Percentiles rank a stretch among this genome's conserved stretches.
Conservation (phyloP, 2,888 invertebrate species). For the Lissonota sp. region DNA sequence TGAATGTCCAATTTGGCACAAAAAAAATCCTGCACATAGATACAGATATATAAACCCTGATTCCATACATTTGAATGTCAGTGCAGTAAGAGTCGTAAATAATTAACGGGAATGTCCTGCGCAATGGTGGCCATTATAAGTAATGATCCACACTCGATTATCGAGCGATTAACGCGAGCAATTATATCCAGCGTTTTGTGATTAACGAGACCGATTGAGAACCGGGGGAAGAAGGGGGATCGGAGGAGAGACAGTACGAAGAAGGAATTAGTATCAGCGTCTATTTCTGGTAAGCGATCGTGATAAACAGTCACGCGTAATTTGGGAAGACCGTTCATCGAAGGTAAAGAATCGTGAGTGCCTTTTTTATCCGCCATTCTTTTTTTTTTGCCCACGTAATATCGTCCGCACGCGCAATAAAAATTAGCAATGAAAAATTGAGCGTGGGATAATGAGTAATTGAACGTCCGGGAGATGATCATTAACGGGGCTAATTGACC, state of each 20-base stretch:
- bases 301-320: conserved; percentile 43
- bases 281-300: background rate
- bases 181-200: conserved; percentile 54
- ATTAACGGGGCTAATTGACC: conserved; percentile 55
- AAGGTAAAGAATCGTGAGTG: conserved; percentile 13
- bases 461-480: conserved; percentile 41
- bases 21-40: too few relatives aligned
- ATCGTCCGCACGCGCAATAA: background rate
- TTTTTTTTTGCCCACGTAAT: background rate
- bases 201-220: conserved; percentile 41
- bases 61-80: conserved; percentile 6
- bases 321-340: conserved; percentile 4
- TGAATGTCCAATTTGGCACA: too few relatives aligned
- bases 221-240: conserved; percentile 17
- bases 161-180: conserved; percentile 54
- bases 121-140: conserved; percentile 5
- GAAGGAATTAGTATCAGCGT: conserved; percentile 23
- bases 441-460: conserved; percentile 55
- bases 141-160: conserved; percentile 53
- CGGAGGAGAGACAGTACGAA: background rate
- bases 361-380: background rate
- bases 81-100: conserved; percentile 30
- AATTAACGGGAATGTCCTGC: conserved; percentile 30
- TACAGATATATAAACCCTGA: too few relatives aligned
- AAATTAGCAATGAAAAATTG: conserved; percentile 1